Evolutionary conservation across 2,113 vertebrate species (phyloP).

Genomic region (Mormyrus lacerda): DNA sequence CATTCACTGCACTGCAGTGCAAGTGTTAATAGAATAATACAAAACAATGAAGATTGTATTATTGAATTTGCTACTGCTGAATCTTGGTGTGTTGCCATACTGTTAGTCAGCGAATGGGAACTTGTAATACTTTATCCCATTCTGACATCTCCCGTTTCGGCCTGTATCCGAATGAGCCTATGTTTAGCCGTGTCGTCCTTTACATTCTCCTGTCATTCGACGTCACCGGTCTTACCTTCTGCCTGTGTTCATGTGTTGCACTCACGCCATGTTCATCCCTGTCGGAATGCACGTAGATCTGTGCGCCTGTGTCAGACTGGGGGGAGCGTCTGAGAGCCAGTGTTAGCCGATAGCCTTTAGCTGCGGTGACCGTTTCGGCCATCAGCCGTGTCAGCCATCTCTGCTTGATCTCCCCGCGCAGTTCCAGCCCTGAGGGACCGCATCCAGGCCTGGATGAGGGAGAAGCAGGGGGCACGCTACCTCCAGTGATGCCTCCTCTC

Average conservation of each 20-base stretch:
- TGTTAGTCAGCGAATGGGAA: neutral
- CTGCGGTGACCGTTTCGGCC: neutral
- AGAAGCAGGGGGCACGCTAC: slow-evolving; percentile 79
- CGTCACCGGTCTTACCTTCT: neutral
- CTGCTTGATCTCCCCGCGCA: slow-evolving; percentile 35
- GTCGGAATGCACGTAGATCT: neutral
- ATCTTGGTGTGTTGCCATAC: neutral
- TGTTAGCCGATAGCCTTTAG: neutral
- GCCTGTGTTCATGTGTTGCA: neutral
- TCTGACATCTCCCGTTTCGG: neutral
- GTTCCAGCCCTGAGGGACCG: slow-evolving; percentile 94
- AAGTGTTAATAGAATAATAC: neutral
- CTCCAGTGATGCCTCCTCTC: slow-evolving; percentile 37
- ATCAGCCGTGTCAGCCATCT: neutral
- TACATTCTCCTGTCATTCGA: neutral
- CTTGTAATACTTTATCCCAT: neutral
- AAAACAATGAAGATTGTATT: neutral
- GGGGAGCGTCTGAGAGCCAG: neutral
- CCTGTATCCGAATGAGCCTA: neutral
- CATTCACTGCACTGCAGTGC: neutral
- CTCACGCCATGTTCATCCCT: neutral
- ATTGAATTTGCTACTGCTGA: neutral
- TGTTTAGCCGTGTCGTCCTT: neutral
- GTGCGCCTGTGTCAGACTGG: neutral
- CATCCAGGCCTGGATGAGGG: slow-evolving; percentile 94